Evolutionary conservation across 2,888 invertebrate genomes (phyloP), one percentile per base, ranked within the genome.

Genomic region (Sesamia inferens): DNA sequence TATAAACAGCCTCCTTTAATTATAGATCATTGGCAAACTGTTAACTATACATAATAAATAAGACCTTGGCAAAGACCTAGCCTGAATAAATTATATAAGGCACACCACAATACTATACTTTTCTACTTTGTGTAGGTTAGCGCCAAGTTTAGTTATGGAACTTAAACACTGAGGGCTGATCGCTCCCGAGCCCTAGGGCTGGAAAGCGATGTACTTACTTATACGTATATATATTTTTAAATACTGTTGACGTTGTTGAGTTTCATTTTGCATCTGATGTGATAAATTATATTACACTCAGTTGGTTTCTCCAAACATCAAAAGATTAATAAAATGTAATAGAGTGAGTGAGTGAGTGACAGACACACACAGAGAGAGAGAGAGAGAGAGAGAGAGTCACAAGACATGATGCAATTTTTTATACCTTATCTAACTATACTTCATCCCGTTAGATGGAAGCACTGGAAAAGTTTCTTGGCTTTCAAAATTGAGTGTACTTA

Each of bases 61-160:
- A 54, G 54, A 19, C 31, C 8, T 59, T 63, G 58, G 24, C 81
- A 78, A 76, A 63, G 58, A 66, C 62, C 22, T 22, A 75, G 76
- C 62, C 57, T 66, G 78, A 24, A 69, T 66, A 63, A 39, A 74
- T 74, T 24, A 61, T 57, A 8, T 47, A 7, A 31, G 44, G 8
- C 14, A 42, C n/a, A 22, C 31, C 1, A 39, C 57, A 13, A 2
- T 24, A 16, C 8, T 71, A 55, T 22, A 22, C 10, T 54, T n/a
- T 57, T 22, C 57, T 55, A 13, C 7, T 22, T 39, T 54, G 6
- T 31, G 14, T 31, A 16, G 2, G 42, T 66, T 62, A n/a, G 51
- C 11, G 48, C 42, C 2, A n/a, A 42, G 24, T 24, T 39, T 51
- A n/a, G 14, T 31, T 51, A 22, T 48, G 7, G 2, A 8, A 16